phyloP scores from a whole-genome alignment of 2,888 invertebrate species.

The Blera fallax region DNA sequence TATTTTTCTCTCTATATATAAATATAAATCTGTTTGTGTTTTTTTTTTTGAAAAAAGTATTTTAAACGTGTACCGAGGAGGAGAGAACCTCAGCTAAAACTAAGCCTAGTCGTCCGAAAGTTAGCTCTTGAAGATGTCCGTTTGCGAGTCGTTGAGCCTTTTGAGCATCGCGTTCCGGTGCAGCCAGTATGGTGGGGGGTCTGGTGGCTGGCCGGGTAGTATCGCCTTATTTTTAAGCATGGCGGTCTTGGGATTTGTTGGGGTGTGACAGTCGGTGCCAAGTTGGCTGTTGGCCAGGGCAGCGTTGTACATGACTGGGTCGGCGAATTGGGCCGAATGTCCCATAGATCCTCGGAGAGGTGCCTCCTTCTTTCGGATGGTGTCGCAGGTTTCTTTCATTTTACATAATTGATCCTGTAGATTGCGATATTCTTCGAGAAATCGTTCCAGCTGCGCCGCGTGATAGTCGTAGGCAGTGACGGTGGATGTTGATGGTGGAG shows the following conservation, averaged over 20 bases:
- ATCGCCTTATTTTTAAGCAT: constrained; percentile 84
- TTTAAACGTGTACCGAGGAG: constrained; percentile 60
- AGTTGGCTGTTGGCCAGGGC: constrained; percentile 76
- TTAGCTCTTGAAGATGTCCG: constrained; percentile 84
- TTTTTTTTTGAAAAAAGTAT: constrained; percentile 40
- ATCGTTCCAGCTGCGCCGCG: constrained; percentile 90
- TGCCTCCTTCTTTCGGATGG: constrained; percentile 83
- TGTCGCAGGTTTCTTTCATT: constrained; percentile 91
- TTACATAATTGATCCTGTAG: constrained; percentile 89
- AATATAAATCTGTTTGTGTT: constrained; percentile 75
- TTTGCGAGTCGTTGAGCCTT: constrained; percentile 81
- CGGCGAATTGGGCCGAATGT: constrained; percentile 80
- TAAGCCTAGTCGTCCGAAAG: constrained; percentile 73
- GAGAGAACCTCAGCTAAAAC: constrained; percentile 15
- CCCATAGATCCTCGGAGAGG: constrained; percentile 78
- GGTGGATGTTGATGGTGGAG: constrained; percentile 81
- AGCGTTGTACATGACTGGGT: constrained; percentile 82
- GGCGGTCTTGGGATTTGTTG: constrained; percentile 82
- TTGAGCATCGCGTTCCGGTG: constrained; percentile 82
- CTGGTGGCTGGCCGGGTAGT: constrained; percentile 80
- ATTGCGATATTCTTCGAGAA: constrained; percentile 90
- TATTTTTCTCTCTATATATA: constrained; percentile 76
- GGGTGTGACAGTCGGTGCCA: constrained; percentile 74
- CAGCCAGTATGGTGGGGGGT: constrained; percentile 82
- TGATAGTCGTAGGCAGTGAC: constrained; percentile 88